A percentile compares a stretch with the other conserved stretches of the same genome.
Evolutionary conservation across 2,113 vertebrate species (phyloP).

Genomic region (Litocranius walleri): DNA sequence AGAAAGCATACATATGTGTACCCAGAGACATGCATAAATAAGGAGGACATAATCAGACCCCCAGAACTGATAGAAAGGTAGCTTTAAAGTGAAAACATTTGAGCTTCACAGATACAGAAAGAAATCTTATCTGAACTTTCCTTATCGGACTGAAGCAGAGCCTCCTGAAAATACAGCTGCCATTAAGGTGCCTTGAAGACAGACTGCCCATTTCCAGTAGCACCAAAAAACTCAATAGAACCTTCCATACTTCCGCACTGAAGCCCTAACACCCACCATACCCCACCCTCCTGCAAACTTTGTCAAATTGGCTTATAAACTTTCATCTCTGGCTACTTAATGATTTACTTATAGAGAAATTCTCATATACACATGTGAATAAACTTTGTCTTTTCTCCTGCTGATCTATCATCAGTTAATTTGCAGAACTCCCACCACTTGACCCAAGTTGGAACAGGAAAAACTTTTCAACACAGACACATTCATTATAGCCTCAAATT

Average conservation of each 20-base stretch:
- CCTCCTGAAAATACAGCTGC: not conserved
- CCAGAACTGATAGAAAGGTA: not conserved
- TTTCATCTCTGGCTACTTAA: not conserved
- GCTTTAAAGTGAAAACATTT: not conserved
- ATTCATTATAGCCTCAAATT: not conserved
- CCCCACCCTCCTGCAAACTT: not conserved
- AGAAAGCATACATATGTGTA: not conserved
- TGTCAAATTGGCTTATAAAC: not conserved
- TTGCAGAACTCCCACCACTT: not conserved
- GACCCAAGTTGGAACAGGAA: not conserved
- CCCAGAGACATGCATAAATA: not conserved
- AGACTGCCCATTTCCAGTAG: not conserved
- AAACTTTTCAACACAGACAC: not conserved
- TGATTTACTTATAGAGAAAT: not conserved
- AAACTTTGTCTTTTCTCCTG: not conserved
- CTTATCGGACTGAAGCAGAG: not conserved
- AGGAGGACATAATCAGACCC: not conserved
- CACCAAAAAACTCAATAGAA: not conserved
- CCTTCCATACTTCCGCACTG: not conserved
- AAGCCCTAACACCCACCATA: not conserved
- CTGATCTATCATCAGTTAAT: not conserved
- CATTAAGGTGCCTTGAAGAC: not conserved
- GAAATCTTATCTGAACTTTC: not conserved
- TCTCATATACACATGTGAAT: not conserved
- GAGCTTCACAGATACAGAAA: not conserved